Conservation (phyloP, 2,888 invertebrate genomes). For the Antitype chi region DNA sequence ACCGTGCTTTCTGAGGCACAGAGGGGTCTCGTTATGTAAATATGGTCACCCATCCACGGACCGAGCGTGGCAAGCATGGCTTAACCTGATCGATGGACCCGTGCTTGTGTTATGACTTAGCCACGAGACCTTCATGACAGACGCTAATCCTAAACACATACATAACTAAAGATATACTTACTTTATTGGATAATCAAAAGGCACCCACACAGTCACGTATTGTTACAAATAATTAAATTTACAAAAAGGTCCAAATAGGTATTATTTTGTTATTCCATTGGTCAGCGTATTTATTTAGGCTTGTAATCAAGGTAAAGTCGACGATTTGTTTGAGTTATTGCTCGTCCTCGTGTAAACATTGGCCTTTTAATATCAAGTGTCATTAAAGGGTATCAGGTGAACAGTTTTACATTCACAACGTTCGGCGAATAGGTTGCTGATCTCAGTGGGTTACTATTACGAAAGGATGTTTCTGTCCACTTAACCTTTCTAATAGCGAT, state of each 20-base stretch:
- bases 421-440: conserved; percentile 3
- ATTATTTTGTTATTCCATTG: conserved; percentile 17
- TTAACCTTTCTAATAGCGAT: no score
- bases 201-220: neutral
- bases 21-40: no score
- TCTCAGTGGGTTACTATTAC: neutral
- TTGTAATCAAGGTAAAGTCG: conserved; percentile 17
- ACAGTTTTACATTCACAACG: neutral
- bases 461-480: no score
- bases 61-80: no score
- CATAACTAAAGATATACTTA: no score
- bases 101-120: no score
- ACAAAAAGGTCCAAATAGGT: conserved; percentile 1
- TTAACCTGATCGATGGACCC: no score
- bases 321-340: conserved; percentile 10
- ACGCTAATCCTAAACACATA: no score
- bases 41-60: no score
- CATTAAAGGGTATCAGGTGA: conserved; percentile 6
- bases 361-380: neutral
- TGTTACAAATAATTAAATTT: conserved; percentile 14
- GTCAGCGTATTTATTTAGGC: conserved; percentile 24
- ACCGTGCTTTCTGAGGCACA: no score
- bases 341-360: conserved; percentile 2
- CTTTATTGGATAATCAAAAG: no score
- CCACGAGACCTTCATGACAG: no score